These are phyloP conservation scores for Ceratina calcarata DNA, from an alignment of 1,140 invertebrate species.

Conservation along the genomic window DNA sequence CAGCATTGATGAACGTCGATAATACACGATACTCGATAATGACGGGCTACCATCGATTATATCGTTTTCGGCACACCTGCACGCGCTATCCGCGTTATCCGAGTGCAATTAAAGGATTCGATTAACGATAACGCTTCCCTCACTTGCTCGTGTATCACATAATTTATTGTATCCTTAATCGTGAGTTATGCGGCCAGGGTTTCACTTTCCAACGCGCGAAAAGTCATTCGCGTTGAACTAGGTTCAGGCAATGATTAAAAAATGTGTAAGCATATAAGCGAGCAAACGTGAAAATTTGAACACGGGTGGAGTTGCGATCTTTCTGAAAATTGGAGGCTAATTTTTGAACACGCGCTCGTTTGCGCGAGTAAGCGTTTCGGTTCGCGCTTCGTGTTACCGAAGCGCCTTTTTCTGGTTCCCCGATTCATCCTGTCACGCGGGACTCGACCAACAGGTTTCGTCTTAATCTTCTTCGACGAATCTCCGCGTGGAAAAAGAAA, in stretches of 20 bases:
- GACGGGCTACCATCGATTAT: slow-evolving; percentile 54
- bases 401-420: slow-evolving; percentile 14
- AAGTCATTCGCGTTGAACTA: background rate
- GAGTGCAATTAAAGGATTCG: slow-evolving; percentile 47
- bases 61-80: slow-evolving; percentile 56
- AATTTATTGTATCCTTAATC: slow-evolving; percentile 16
- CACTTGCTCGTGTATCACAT: background rate
- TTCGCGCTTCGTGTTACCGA: slow-evolving; percentile 36
- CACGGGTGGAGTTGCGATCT: background rate
- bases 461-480: slow-evolving; percentile 70
- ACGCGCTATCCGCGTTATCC: slow-evolving; percentile 39
- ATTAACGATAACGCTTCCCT: slow-evolving; percentile 46
- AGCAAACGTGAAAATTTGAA: background rate
- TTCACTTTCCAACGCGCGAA: background rate
- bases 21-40: slow-evolving; percentile 59
- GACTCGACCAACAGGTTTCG: slow-evolving; percentile 60
- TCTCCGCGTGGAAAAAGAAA: slow-evolving; percentile 51
- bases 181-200: slow-evolving; percentile 8
- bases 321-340: slow-evolving; percentile 16
- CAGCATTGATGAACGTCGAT: slow-evolving; percentile 60
- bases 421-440: slow-evolving; percentile 41
- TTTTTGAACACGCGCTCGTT: slow-evolving; percentile 18
- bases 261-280: background rate
- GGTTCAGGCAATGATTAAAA: too few species aligned
- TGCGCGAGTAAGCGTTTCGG: slow-evolving; percentile 50